Percentiles rank a stretch among this genome's conserved stretches.
Conservation (phyloP, 2,888 invertebrate genomes). For the Synergus umbraculus region DNA sequence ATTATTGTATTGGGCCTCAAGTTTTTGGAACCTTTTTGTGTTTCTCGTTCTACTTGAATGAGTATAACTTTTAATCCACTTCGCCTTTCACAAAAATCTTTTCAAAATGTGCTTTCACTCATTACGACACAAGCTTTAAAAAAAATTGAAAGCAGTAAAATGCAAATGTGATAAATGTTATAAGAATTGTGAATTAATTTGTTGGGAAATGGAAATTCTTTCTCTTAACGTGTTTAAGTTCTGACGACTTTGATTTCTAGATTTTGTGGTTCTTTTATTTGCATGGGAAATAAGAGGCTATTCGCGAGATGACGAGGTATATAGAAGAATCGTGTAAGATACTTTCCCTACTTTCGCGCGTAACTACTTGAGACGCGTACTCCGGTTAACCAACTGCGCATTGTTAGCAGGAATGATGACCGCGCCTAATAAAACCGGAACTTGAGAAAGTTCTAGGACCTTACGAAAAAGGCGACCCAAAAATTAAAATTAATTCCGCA, state of each 20-base stretch:
- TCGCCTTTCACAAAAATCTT: neutral
- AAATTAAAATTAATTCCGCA: neutral
- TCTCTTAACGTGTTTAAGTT: neutral
- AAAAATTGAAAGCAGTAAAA: no score
- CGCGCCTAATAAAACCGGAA: slow-evolving; percentile 58
- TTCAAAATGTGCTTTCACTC: neutral
- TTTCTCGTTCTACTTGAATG: neutral
- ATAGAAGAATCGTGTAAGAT: slow-evolving; percentile 53
- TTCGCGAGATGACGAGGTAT: slow-evolving; percentile 43
- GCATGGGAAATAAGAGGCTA: slow-evolving; percentile 19
- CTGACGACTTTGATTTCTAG: neutral
- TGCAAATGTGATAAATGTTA: neutral
- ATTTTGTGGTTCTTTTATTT: slow-evolving; percentile 32
- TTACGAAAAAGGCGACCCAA: neutral
- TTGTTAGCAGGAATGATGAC: slow-evolving; percentile 49
- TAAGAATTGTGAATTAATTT: neutral
- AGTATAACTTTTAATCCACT: neutral
- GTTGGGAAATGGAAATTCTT: neutral
- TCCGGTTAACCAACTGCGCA: slow-evolving; percentile 51
- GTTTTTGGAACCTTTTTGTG: no score
- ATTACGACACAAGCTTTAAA: neutral
- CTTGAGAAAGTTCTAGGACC: slow-evolving; percentile 59
- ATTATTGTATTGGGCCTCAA: no score
- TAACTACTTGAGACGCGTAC: slow-evolving; percentile 46
- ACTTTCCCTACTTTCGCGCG: slow-evolving; percentile 69